These are phyloP conservation scores for Rattus rattus DNA, from an alignment of 2,113 vertebrate genomes.

Conservation along the genomic window DNA sequence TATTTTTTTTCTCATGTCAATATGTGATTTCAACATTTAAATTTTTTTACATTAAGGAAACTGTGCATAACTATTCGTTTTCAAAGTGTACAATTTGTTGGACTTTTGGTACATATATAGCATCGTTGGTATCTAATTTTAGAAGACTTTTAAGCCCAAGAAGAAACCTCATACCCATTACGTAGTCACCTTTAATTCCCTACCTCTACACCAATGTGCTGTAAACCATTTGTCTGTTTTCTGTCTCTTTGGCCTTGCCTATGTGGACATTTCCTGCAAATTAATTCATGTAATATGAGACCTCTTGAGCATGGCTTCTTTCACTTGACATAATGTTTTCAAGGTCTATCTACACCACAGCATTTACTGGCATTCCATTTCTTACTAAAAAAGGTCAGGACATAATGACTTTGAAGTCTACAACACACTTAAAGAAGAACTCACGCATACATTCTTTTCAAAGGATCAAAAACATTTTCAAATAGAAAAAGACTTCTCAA, in stretches of 20 bases:
- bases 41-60: background rate
- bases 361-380: background rate
- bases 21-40: background rate
- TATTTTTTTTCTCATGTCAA: background rate
- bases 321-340: background rate
- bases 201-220: background rate
- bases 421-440: background rate
- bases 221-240: background rate
- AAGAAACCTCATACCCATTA: background rate
- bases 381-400: background rate
- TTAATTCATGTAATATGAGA: background rate
- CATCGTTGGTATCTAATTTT: background rate
- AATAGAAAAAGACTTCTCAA: background rate
- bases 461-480: background rate
- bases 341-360: background rate
- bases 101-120: background rate
- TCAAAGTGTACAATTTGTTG: background rate
- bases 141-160: background rate
- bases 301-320: background rate
- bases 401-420: background rate
- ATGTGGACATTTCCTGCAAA: background rate
- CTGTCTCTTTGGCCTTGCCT: background rate
- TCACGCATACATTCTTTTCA: background rate
- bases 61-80: background rate
- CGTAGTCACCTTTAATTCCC: background rate